phyloP scores from a whole-genome alignment of 2,888 invertebrate genomes.

The Allolobophora icterica region DNA sequence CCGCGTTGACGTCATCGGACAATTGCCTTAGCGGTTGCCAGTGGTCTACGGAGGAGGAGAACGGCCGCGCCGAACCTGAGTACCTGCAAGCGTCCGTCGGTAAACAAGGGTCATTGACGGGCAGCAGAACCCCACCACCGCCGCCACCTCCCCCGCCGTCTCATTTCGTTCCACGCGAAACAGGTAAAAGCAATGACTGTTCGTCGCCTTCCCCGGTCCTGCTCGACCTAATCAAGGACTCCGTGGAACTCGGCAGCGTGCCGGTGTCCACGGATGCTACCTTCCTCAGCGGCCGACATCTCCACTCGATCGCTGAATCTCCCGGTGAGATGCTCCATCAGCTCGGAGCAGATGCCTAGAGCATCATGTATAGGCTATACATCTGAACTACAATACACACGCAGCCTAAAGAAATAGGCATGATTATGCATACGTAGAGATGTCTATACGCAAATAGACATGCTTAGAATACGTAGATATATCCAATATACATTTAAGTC shows the following conservation, averaged over 20 bases:
- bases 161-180: neutral
- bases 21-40: neutral
- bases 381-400: neutral
- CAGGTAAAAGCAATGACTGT: neutral
- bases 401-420: neutral
- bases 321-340: neutral
- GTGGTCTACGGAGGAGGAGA: neutral
- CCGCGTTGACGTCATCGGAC: neutral
- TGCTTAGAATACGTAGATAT: too few relatives aligned
- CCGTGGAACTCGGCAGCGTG: neutral
- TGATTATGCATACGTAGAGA: neutral
- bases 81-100: neutral
- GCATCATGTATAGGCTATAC: neutral
- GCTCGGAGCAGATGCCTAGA: neutral
- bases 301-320: slow-evolving; percentile 12
- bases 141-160: neutral
- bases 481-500: too few relatives aligned
- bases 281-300: neutral
- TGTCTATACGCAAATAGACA: too few relatives aligned
- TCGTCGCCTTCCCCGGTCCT: neutral
- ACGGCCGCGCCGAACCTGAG: neutral
- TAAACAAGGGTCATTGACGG: neutral
- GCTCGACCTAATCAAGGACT: neutral
- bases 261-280: neutral
- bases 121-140: neutral